Evolutionary conservation across 2,797 vertebrate species (phyloP).

Genomic region (Echiichthys vipera): DNA sequence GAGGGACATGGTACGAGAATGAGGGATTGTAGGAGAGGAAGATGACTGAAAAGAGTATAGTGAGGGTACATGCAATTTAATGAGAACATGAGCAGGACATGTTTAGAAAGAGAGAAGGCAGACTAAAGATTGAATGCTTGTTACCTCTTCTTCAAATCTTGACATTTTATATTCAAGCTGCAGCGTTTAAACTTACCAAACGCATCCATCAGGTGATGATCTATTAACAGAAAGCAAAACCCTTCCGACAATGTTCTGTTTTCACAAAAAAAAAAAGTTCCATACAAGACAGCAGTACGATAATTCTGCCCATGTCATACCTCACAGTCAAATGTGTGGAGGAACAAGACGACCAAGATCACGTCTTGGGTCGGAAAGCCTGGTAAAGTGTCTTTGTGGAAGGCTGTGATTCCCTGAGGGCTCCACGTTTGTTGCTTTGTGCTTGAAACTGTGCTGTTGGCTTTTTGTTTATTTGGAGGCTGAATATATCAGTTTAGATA

Average conservation of each 20-base stretch:
- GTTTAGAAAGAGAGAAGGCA: background rate
- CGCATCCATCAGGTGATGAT: conserved; percentile 4
- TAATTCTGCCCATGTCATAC: background rate
- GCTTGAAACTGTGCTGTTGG: background rate
- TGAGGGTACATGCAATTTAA: background rate
- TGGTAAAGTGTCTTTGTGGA: conserved; percentile 24
- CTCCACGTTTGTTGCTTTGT: conserved; percentile 6
- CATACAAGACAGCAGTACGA: background rate
- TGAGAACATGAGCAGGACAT: background rate
- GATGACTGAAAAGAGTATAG: background rate
- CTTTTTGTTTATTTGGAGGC: background rate
- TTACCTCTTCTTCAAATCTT: background rate
- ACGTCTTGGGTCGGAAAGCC: conserved; percentile 11
- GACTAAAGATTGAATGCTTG: conserved; percentile 2
- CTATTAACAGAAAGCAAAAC: conserved; percentile 4
- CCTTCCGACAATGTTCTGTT: background rate
- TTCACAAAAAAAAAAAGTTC: background rate
- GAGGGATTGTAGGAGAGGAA: background rate
- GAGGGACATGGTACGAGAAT: conserved; percentile 4
- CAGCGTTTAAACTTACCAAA: background rate
- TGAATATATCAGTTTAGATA: background rate
- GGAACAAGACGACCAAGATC: conserved; percentile 7
- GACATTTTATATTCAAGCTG: conserved; percentile 4
- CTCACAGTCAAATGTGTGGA: conserved; percentile 4
- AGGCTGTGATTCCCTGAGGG: background rate